phyloP scores from a whole-genome alignment of 1,140 invertebrate genomes.

The Drosophila bocqueti region DNA sequence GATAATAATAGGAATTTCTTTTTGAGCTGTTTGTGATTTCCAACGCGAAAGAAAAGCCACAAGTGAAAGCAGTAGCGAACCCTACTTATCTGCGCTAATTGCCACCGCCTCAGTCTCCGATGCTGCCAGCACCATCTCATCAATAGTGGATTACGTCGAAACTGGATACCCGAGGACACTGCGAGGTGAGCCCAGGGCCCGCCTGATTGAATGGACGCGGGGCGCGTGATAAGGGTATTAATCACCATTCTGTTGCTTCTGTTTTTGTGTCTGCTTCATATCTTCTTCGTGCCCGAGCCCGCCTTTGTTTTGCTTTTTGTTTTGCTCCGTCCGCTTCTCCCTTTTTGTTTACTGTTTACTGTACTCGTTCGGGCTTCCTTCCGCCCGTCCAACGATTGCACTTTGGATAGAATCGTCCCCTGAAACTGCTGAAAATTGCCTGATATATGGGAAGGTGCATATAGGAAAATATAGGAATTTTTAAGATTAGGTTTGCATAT shows the following conservation, averaged over 20 bases:
- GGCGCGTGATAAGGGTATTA: conserved; percentile 24
- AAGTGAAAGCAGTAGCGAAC: conserved; percentile 65
- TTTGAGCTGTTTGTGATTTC: conserved; percentile 56
- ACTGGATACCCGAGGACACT: neutral
- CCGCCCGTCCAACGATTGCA: neutral
- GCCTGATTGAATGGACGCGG: neutral
- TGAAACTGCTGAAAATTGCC: neutral
- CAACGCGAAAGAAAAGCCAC: conserved; percentile 46
- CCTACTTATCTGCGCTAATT: conserved; percentile 27
- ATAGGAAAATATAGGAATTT: too few species aligned
- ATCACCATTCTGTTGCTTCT: conserved; percentile 33
- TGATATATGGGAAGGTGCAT: neutral
- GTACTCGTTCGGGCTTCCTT: conserved; percentile 2
- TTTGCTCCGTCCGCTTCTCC: conserved; percentile 4
- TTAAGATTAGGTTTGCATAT: too few species aligned
- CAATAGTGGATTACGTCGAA: conserved; percentile 25
- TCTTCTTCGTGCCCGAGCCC: neutral
- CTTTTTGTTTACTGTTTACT: conserved; percentile 12
- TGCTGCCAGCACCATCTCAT: conserved; percentile 1
- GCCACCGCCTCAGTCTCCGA: conserved; percentile 17
- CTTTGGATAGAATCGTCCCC: neutral
- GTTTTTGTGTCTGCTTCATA: conserved; percentile 10
- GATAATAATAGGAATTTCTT: conserved; percentile 63
- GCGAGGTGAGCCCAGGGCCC: neutral
- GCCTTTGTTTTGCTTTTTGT: conserved; percentile 6